Conservation (phyloP, 2,888 invertebrate species). For the Campaea margaritaria region DNA sequence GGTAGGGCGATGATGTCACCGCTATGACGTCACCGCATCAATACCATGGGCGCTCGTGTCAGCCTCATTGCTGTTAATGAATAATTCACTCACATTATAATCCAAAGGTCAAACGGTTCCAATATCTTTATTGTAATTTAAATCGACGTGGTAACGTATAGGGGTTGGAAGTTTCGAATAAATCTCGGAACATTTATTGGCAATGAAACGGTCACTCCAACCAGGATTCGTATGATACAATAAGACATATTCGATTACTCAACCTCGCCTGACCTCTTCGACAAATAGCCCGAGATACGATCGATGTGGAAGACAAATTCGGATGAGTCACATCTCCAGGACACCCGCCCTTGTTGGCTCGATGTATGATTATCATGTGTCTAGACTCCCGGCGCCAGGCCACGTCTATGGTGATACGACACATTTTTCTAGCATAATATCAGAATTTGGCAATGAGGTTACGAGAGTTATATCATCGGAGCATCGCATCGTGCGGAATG, state of each 20-base stretch:
- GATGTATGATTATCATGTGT: conserved; percentile 78
- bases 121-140: conserved; percentile 17
- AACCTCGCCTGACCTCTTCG: conserved; percentile 57
- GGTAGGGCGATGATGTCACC: conserved; percentile 60
- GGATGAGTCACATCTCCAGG: conserved; percentile 77
- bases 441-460: conserved; percentile 24
- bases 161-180: conserved; percentile 15
- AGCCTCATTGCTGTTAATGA: conserved; percentile 41
- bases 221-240: conserved; percentile 54
- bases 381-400: conserved; percentile 79
- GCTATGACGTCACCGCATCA: conserved; percentile 51
- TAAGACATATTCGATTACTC: conserved; percentile 61
- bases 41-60: conserved; percentile 40
- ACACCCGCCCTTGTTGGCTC: conserved; percentile 74
- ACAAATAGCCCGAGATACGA: conserved; percentile 67
- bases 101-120: conserved; percentile 33
- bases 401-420: conserved; percentile 65
- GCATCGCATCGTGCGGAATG: conserved; percentile 28
- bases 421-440: conserved; percentile 48
- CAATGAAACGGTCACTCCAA: conserved; percentile 38
- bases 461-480: conserved; percentile 37
- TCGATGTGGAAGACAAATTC: conserved; percentile 73
- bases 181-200: conserved; percentile 10
- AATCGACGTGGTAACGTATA: conserved; percentile 10
- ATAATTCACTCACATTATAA: conserved; percentile 37